Base-by-base conservation (phyloP, 2,888 invertebrate genomes). In the Achlya flavicornis region DNA sequence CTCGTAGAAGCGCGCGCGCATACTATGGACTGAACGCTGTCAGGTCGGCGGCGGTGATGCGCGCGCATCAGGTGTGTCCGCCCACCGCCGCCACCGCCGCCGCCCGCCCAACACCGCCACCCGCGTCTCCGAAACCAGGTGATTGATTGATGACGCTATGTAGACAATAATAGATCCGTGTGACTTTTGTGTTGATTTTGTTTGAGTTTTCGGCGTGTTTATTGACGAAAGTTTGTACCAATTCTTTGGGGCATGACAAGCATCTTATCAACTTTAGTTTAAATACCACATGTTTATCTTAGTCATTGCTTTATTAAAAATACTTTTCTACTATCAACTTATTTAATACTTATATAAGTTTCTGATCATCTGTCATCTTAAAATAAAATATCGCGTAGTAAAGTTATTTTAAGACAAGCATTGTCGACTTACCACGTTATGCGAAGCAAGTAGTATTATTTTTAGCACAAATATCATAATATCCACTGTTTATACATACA, bases 121-220 rank as follows among this genome's bases (percentile, higher is more conserved):
- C 38, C 73, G 66, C 69, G 73, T 68, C 73, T 64, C 74, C 72
- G 66, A 67, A 73, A 79, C 81, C 88, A 87, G 87, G 84, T 91
- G 91, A 92, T 90, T 90, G 92, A 92, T 90, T 87, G 87, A 86
- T 86, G 89, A 88, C 85, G 82, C 80, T 84, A 80, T 77, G 78
- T 76, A 79, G 83, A 86, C 85, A 90, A 88, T 90, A 84, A 90
- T 91, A 90, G 86, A 83, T 69, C 64, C 71, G 63, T 80, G 75
- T 79, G 81, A 84, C 84, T 80, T 78, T 79, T 76, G 74, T 77
- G 61, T 76, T 77, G 67, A 76, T 78, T 78, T 81, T 78, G 81
- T n/a, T n/a, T n/a, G 81, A 84, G 79, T 74, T 79, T 76, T 75
- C 62, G 71, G 16, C 58, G 35, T 38, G 38, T 38, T 16, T 35